Evolutionary conservation across 2,888 invertebrate species (phyloP), one percentile per base, ranked within the genome.

Genomic region (Drosophila fulvimacula): DNA sequence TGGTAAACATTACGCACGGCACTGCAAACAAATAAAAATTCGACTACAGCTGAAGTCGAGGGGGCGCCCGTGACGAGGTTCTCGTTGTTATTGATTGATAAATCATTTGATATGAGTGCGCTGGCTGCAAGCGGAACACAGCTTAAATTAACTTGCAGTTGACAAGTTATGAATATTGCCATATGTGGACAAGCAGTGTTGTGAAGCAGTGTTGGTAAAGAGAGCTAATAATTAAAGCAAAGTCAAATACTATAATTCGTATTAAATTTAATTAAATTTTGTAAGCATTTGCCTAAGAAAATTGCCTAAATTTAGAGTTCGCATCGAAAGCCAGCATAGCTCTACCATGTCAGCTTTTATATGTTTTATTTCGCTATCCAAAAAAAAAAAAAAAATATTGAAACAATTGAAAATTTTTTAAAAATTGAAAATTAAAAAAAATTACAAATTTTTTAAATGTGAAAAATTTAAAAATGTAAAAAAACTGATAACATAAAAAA

Each of bases 1-100:
- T 38, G 65, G 58, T 57, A 57, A 67, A 70, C 36, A 58, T 57
- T 46, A 21, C 41, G 30, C 30, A 55, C 56, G 44, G 24, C 15
- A 27, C 36, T 32, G 48, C 48, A 13, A 32, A 19, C 30, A 32
- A 48, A 57, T 34, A 46, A 44, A 57, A 57, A 19, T 4, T 17
- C 48, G 30, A 46, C 9, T 5, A 36, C n/a, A 24, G 27, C 19
- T 21, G 2, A 15, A 41, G 21, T 15, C 7, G 13, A 13, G 15
- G 19, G 0, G 13, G 30, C 6, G 42, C 10, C 9, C 24, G 27
- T 11, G 48, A 17, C 2, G 30, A 30, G 46, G 0, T 27, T 3
- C 13, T 19, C 32, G 17, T 15, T 19, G 19, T 21, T 21, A 51
- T 51, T 21, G 49, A 51, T 34, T 51, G 49, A 15, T 15, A 51